A percentile compares a stretch with the other conserved stretches of the same genome.
Conservation (phyloP, 2,888 invertebrate species). For the Aphidoletes aphidimyza region DNA sequence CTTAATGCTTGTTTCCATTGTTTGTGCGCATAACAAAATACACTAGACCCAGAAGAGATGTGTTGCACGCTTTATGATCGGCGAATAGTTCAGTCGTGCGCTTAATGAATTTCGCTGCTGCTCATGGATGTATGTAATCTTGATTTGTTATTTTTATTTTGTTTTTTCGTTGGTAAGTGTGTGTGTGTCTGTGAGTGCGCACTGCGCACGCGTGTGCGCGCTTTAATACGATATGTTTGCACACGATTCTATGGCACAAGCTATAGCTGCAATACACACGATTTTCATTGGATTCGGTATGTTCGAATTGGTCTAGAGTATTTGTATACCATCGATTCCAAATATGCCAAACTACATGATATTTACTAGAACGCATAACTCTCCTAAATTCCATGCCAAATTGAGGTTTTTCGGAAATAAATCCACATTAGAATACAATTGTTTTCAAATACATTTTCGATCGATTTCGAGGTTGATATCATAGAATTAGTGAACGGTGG, state of each 20-base stretch:
- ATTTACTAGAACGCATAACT: constrained; percentile 12
- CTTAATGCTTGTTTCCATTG: constrained; percentile 18
- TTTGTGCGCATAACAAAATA: constrained; percentile 23
- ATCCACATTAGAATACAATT: no score
- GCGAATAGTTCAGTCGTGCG: constrained; percentile 38
- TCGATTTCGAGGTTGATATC: no score
- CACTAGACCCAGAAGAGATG: not conserved
- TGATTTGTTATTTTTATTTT: constrained; percentile 9
- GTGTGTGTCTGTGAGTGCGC: no score
- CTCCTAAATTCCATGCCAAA: constrained; percentile 10
- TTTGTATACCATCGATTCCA: no score
- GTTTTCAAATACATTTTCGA: no score
- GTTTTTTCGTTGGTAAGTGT: not conserved
- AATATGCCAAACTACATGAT: not conserved
- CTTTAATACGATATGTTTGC: no score
- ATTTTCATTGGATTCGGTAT: no score
- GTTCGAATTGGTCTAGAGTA: no score
- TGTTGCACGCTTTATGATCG: constrained; percentile 47
- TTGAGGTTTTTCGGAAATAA: not conserved
- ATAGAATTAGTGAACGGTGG: no score
- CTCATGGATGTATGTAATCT: constrained; percentile 38
- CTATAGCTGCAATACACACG: no score
- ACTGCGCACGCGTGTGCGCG: no score
- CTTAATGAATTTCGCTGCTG: constrained; percentile 38
- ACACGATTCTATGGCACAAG: not conserved